Conservation (phyloP, 2,888 invertebrate genomes). For the Parnassius apollo region DNA sequence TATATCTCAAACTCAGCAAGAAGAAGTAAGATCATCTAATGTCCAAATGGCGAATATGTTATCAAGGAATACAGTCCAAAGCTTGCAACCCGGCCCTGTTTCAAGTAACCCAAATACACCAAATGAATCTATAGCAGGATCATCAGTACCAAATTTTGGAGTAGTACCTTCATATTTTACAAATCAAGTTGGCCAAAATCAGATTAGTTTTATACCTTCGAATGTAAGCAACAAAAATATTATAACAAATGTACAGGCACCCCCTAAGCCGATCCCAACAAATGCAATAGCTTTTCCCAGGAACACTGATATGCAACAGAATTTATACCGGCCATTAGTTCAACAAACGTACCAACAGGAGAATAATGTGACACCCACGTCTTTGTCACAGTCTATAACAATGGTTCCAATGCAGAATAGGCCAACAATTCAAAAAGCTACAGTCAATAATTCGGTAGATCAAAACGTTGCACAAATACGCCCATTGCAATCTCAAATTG, state of each 20-base stretch:
- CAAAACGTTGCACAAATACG: conserved; percentile 30
- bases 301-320: conserved; percentile 32
- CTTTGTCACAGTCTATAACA: conserved; percentile 40
- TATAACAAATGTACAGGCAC: conserved; percentile 33
- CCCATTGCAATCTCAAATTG: conserved; percentile 27
- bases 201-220: conserved; percentile 32
- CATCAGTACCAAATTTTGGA: conserved; percentile 8
- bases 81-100: conserved; percentile 6
- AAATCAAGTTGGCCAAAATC: conserved; percentile 37
- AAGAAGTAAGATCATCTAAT: conserved; percentile 34
- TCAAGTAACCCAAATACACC: conserved; percentile 11
- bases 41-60: conserved; percentile 31
- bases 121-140: conserved; percentile 10
- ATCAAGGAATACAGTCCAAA: conserved; percentile 16
- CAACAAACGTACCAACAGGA: conserved; percentile 29
- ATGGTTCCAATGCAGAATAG: conserved; percentile 42
- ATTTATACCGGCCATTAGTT: conserved; percentile 29
- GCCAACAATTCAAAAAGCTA: conserved; percentile 27
- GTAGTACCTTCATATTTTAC: conserved; percentile 21
- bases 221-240: conserved; percentile 27
- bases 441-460: conserved; percentile 22
- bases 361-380: conserved; percentile 9
- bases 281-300: conserved; percentile 30
- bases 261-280: conserved; percentile 36
- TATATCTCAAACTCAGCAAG: conserved; percentile 36